These are phyloP conservation scores for Piscicola geometra DNA, from an alignment of 2,888 invertebrate species.

Conservation along the genomic window DNA sequence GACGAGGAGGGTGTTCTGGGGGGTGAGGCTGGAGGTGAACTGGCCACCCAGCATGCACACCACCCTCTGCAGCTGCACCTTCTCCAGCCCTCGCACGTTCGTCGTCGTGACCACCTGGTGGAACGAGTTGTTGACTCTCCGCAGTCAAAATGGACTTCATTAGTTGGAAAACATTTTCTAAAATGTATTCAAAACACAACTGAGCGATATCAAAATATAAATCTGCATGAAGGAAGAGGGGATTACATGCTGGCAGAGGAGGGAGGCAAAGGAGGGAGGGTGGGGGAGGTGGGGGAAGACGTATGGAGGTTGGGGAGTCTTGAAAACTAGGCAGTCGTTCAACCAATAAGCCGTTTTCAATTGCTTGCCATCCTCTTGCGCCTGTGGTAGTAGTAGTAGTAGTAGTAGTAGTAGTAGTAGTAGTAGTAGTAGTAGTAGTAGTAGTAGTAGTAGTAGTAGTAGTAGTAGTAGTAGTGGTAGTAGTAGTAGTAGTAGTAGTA, in stretches of 20 bases:
- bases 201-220: not conserved
- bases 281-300: conserved; percentile 83
- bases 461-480: too few relatives aligned
- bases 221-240: not conserved
- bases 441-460: too few relatives aligned
- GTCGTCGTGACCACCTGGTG: conserved; percentile 75
- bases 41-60: conserved; percentile 79
- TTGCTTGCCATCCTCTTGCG: conserved; percentile 64
- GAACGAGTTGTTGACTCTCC: too few relatives aligned
- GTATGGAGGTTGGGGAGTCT: conserved; percentile 85
- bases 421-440: too few relatives aligned
- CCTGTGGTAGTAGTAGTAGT: conserved; percentile 55
- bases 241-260: conserved; percentile 57
- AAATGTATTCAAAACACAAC: too few relatives aligned
- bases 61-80: conserved; percentile 75
- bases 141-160: too few relatives aligned
- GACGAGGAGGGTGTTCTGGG: conserved; percentile 59
- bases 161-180: too few relatives aligned
- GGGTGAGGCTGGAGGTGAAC: conserved; percentile 63
- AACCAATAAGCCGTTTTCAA: conserved; percentile 83
- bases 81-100: conserved; percentile 84
- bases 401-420: too few relatives aligned
- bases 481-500: too few relatives aligned
- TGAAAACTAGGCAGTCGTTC: conserved; percentile 79
- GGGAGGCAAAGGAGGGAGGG: conserved; percentile 53